Evolutionary conservation across 2,113 vertebrate genomes (phyloP).

Genomic region (Tauraco erythrolophus): DNA sequence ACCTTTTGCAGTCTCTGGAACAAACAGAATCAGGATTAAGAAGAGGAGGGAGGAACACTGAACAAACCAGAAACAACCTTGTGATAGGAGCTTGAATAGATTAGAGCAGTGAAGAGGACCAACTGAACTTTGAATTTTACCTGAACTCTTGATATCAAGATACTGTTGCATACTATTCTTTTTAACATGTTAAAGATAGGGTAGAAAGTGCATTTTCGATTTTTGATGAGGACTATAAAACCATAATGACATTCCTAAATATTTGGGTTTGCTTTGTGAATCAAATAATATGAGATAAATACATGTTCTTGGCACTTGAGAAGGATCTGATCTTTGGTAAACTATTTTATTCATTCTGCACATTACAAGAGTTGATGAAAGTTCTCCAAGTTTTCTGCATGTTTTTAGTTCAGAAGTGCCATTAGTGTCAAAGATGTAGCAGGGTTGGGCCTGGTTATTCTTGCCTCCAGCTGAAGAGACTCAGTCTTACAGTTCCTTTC

Average conservation of each 20-base stretch:
- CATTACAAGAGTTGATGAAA: not conserved
- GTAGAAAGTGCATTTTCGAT: not conserved
- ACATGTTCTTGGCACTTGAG: not conserved
- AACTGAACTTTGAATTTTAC: not conserved
- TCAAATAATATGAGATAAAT: not conserved
- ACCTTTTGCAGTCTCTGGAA: not conserved
- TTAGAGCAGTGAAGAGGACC: not conserved
- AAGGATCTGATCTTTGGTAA: not conserved
- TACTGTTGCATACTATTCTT: not conserved
- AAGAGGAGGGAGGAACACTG: not conserved
- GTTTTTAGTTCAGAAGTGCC: not conserved
- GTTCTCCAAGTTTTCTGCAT: not conserved
- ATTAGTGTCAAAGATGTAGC: not conserved
- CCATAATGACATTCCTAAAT: not conserved
- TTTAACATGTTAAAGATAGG: not conserved
- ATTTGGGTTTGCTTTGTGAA: not conserved
- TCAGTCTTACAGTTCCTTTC: not conserved
- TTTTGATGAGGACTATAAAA: not conserved
- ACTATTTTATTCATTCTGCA: not conserved
- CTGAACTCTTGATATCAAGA: not conserved
- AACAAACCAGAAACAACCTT: not conserved
- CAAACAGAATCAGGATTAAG: not conserved
- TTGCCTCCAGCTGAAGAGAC: not conserved
- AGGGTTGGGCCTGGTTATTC: not conserved
- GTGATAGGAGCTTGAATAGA: not conserved